Evolutionary conservation across 2,888 invertebrate species (phyloP).

Genomic region (Orthonevra nobilis): DNA sequence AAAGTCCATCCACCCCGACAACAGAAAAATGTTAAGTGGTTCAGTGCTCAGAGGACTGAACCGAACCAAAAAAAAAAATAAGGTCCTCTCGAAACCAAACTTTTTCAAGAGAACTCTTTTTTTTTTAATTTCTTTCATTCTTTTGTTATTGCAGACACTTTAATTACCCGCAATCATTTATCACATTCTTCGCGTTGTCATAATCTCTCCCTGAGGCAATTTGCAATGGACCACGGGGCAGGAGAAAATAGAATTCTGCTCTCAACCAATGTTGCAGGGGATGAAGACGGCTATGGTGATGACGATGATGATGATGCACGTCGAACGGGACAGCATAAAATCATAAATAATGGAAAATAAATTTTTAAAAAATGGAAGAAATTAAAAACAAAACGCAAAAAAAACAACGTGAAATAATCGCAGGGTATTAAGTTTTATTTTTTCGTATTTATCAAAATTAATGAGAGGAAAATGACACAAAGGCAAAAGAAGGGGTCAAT

Average conservation of each 20-base stretch:
- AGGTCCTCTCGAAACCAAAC: constrained; percentile 39
- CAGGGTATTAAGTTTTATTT: constrained; percentile 46
- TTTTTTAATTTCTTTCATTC: constrained; percentile 43
- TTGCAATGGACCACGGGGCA: constrained; percentile 36
- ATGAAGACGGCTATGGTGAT: constrained; percentile 13
- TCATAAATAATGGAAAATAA: constrained; percentile 63
- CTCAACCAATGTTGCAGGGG: constrained; percentile 28
- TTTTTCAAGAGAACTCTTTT: constrained; percentile 46
- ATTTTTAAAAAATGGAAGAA: constrained; percentile 25
- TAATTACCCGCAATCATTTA: constrained; percentile 72
- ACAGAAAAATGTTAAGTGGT: constrained; percentile 51
- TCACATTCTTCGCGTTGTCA: constrained; percentile 69
- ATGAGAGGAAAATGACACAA: constrained; percentile 51
- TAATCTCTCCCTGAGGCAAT: constrained; percentile 61
- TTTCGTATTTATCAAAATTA: constrained; percentile 38
- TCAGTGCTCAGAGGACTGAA: constrained; percentile 16
- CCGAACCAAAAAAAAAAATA: constrained; percentile 10
- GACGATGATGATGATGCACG: constrained; percentile 26
- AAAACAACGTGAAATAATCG: constrained; percentile 14
- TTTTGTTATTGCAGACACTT: constrained; percentile 71
- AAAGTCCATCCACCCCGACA: constrained; percentile 51
- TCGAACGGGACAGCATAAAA: constrained; percentile 30
- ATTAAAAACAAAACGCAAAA: constrained; percentile 9
- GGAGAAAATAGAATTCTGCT: constrained; percentile 9
- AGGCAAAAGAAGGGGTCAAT: background rate